Percentiles rank a stretch among this genome's conserved stretches.
These are phyloP conservation scores for Virgularia gustaviana DNA, from an alignment of 92 coral and sea anemone genomes.

Conservation along the genomic window DNA sequence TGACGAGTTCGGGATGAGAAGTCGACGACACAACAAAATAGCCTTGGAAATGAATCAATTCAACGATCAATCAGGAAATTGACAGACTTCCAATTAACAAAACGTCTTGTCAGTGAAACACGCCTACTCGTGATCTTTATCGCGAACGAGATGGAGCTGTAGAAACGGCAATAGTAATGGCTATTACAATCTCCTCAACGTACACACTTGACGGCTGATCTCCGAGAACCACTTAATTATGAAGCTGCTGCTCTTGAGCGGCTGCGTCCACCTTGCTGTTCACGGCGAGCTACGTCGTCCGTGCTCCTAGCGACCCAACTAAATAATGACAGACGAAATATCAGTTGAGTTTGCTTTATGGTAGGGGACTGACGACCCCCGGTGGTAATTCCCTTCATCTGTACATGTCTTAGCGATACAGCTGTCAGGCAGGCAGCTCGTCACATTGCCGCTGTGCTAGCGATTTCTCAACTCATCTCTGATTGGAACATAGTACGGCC, in stretches of 20 bases:
- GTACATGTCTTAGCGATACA: slow-evolving; percentile 24
- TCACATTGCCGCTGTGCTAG: slow-evolving; percentile 3
- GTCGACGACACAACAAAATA: slow-evolving; percentile 39
- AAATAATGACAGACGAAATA: slow-evolving; percentile 37
- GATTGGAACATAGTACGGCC: slow-evolving; percentile 38
- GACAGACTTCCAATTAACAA: slow-evolving; percentile 67
- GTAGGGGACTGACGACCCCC: slow-evolving; percentile 33
- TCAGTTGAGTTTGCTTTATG: slow-evolving; percentile 34
- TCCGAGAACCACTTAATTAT: too few species aligned
- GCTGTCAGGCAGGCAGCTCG: slow-evolving; percentile 29
- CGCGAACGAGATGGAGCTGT: background rate
- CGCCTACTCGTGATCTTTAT: slow-evolving; percentile 28
- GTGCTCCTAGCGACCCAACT: slow-evolving; percentile 14
- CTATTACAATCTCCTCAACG: background rate
- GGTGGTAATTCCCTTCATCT: slow-evolving; percentile 37
- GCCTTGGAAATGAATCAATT: slow-evolving; percentile 82
- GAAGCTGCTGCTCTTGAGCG: too few species aligned
- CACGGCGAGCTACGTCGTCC: too few species aligned
- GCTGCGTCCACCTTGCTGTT: too few species aligned
- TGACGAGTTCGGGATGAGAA: slow-evolving; percentile 20
- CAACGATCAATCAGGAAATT: slow-evolving; percentile 96
- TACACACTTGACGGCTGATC: too few species aligned
- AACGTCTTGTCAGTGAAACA: slow-evolving; percentile 28
- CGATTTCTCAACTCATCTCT: slow-evolving; percentile 7
- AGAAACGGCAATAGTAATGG: background rate